Conservation (phyloP, 2,888 invertebrate genomes). For the Agriopis leucophaearia region DNA sequence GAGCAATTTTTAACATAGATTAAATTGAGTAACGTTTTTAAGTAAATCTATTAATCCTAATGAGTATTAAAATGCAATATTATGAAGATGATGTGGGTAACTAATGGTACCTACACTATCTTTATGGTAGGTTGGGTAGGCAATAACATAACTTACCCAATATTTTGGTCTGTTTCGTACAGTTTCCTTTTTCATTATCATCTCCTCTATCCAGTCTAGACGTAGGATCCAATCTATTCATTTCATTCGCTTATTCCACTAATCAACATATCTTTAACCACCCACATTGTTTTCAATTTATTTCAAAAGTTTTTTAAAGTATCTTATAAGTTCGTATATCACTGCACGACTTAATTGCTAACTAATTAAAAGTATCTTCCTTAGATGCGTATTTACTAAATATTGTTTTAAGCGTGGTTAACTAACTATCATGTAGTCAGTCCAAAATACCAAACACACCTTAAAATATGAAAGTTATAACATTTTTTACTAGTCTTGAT, state of each 20-base stretch:
- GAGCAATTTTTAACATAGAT: too few relatives aligned
- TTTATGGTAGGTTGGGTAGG: too few relatives aligned
- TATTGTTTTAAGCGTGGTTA: not conserved
- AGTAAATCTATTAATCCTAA: too few relatives aligned
- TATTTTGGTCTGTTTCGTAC: constrained; percentile 76
- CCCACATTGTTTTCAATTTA: constrained; percentile 33
- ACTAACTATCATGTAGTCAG: too few relatives aligned
- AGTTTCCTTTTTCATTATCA: constrained; percentile 69
- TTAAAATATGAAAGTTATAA: too few relatives aligned
- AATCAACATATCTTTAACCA: constrained; percentile 19
- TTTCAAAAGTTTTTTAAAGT: not conserved
- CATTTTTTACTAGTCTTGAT: too few relatives aligned
- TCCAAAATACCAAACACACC: too few relatives aligned
- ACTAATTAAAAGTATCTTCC: not conserved
- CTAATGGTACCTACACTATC: too few relatives aligned
- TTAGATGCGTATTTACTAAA: not conserved
- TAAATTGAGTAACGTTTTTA: too few relatives aligned
- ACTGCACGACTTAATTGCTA: not conserved
- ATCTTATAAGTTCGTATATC: not conserved
- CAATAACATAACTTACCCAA: constrained; percentile 65
- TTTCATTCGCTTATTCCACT: constrained; percentile 53
- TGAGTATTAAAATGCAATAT: too few relatives aligned
- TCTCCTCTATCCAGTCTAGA: constrained; percentile 71
- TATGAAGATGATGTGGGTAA: too few relatives aligned
- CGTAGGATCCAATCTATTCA: constrained; percentile 76